A percentile compares a stretch with the other conserved stretches of the same genome.
Evolutionary conservation across 1,140 invertebrate genomes (phyloP).

Genomic region (Hycleus phaleratus): DNA sequence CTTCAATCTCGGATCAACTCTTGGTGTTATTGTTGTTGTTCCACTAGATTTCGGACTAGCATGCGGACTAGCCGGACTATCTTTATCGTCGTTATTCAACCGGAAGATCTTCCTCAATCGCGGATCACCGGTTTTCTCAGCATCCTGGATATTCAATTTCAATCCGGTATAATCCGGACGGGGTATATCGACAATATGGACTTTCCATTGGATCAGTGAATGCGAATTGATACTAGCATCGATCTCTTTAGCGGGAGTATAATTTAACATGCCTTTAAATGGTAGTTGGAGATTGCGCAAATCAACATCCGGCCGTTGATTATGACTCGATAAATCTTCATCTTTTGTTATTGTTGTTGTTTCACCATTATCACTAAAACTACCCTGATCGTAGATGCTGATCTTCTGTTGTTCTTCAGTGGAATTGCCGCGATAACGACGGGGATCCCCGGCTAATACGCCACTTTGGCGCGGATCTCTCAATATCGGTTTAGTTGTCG

Average conservation of each 20-base stretch:
- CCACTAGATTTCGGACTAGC: conserved; percentile 39
- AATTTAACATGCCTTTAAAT: conserved; percentile 66
- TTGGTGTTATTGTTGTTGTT: no score
- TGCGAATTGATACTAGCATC: conserved; percentile 72
- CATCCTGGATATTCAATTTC: conserved; percentile 59
- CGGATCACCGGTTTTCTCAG: conserved; percentile 59
- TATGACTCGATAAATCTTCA: neutral
- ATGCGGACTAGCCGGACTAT: conserved; percentile 45
- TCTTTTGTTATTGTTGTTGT: no score
- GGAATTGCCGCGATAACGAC: conserved; percentile 9
- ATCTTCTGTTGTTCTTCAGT: conserved; percentile 24
- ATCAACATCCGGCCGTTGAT: conserved; percentile 56
- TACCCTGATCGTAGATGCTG: conserved; percentile 38
- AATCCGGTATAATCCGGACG: conserved; percentile 66
- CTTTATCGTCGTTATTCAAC: conserved; percentile 48
- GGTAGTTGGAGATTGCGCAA: conserved; percentile 60
- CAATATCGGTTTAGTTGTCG: neutral
- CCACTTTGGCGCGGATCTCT: no score
- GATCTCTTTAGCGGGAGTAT: conserved; percentile 75
- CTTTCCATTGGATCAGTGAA: conserved; percentile 61
- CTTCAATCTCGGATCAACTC: conserved; percentile 22
- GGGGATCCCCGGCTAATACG: conserved; percentile 10
- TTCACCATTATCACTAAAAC: conserved; percentile 28
- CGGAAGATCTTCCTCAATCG: conserved; percentile 65
- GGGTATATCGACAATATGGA: conserved; percentile 57